phyloP scores from a whole-genome alignment of 92 coral and sea anemone genomes.

The Zoanthus solanderi region DNA sequence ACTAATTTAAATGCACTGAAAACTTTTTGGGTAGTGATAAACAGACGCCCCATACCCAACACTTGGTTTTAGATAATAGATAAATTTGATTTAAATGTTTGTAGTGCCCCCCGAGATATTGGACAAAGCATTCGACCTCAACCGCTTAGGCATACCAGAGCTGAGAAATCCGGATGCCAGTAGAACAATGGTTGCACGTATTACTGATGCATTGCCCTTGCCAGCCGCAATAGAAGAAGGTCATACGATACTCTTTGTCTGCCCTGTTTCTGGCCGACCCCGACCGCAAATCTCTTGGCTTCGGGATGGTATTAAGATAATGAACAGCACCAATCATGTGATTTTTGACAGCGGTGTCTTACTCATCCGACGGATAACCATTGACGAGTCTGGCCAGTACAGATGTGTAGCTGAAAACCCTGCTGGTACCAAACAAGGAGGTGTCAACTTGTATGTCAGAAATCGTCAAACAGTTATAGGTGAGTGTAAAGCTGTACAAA shows the following conservation, averaged over 20 bases:
- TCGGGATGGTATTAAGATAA: slow-evolving; percentile 67
- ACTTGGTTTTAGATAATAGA: no score
- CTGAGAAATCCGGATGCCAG: slow-evolving; percentile 53
- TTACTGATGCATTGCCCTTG: slow-evolving; percentile 51
- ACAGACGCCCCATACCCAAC: no score
- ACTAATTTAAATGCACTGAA: no score
- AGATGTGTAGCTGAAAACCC: slow-evolving; percentile 78
- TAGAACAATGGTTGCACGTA: slow-evolving; percentile 60
- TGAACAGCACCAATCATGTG: slow-evolving; percentile 74
- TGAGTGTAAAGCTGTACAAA: slow-evolving; percentile 13
- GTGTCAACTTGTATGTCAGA: slow-evolving; percentile 70
- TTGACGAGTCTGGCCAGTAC: slow-evolving; percentile 77
- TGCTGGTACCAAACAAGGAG: slow-evolving; percentile 79
- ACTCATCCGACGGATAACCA: slow-evolving; percentile 65
- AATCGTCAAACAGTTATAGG: slow-evolving; percentile 50
- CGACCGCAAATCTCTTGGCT: slow-evolving; percentile 74
- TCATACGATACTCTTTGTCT: slow-evolving; percentile 71
- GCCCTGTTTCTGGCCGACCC: slow-evolving; percentile 80
- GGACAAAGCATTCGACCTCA: slow-evolving; percentile 71
- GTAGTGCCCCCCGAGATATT: slow-evolving; percentile 83
- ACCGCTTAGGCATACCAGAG: slow-evolving; percentile 45
- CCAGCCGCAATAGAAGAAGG: slow-evolving; percentile 69
- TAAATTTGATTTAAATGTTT: background rate
- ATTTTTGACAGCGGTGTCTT: slow-evolving; percentile 70
- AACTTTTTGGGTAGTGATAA: no score